phyloP scores from a whole-genome alignment of 2,888 invertebrate genomes.

The Heliconius erato region DNA sequence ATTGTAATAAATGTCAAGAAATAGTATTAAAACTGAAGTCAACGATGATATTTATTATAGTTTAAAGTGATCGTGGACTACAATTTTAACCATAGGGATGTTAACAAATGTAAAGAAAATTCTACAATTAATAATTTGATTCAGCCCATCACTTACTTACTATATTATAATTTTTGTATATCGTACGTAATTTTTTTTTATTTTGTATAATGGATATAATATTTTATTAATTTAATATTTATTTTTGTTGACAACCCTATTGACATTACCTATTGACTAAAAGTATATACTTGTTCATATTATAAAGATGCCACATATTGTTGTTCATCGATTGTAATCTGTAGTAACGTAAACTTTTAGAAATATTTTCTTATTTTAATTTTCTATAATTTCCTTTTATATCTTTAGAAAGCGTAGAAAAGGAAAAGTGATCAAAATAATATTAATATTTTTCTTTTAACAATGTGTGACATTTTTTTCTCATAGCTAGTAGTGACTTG shows the following conservation, averaged over 20 bases:
- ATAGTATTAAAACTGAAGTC: neutral
- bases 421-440: neutral
- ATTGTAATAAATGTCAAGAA: neutral
- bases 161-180: neutral
- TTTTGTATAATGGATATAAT: neutral
- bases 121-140: neutral
- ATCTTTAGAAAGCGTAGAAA: neutral
- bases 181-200: neutral
- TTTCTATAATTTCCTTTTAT: neutral
- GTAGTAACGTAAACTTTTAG: neutral
- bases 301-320: neutral
- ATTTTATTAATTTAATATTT: neutral
- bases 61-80: neutral
- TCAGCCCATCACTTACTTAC: neutral
- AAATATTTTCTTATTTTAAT: neutral
- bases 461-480: neutral
- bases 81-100: neutral
- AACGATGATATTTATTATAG: neutral
- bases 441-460: neutral
- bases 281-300: constrained; percentile 4
- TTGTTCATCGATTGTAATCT: neutral
- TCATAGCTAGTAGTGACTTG: neutral
- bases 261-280: neutral
- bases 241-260: neutral
- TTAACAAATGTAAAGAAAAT: no score